Evolutionary conservation across 2,113 vertebrate genomes (phyloP), one percentile per base, ranked within the genome.

Genomic region (Prolemur simus): DNA sequence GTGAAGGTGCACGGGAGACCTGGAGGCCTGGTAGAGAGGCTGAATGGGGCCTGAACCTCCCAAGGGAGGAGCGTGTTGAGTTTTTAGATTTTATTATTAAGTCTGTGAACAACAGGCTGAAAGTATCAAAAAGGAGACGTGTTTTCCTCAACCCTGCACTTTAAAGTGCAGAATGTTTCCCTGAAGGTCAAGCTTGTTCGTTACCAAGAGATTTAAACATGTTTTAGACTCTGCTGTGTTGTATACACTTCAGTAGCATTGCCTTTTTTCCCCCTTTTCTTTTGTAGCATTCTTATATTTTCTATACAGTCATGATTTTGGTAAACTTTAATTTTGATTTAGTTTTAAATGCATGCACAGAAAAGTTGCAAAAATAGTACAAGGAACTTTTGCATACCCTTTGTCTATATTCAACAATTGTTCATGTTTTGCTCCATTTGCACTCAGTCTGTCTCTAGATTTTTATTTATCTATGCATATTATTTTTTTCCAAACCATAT

Each of bases 261-360:
- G 23, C 17, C 18, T 60, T 76, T 42, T 49, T 85, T 60, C 25
- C 69, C 29, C 47, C 14, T 54, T 39, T 90, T 42, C 45, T 96
- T 64, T 83, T 42, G n/a, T 12, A 42, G 56, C 42, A 56, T 63
- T 80, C 76, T 88, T 78, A 15, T 68, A 49, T 91, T 83, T 87
- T 91, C 60, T 88, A 39, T 68, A 34, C n/a, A 77, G 58, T 91
- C 23, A 29, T 52, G 20, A 84, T 92, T 69, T 54, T 47, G 21
- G 45, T 49, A 89, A 78, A 20, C 45, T 87, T 95, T 76, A 71
- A 94, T 97, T 89, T 93, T 80, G 17, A 81, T 47, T 73, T 34
- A 27, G 32, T 95, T 89, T 84, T 89, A 87, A 96, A 87, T 54
- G 18, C 9, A 49, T 6, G 2, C 58, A 86, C 21, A 87, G 74